These are phyloP conservation scores for Goniozus legneri DNA, from an alignment of 1,140 invertebrate genomes.

Conservation along the genomic window DNA sequence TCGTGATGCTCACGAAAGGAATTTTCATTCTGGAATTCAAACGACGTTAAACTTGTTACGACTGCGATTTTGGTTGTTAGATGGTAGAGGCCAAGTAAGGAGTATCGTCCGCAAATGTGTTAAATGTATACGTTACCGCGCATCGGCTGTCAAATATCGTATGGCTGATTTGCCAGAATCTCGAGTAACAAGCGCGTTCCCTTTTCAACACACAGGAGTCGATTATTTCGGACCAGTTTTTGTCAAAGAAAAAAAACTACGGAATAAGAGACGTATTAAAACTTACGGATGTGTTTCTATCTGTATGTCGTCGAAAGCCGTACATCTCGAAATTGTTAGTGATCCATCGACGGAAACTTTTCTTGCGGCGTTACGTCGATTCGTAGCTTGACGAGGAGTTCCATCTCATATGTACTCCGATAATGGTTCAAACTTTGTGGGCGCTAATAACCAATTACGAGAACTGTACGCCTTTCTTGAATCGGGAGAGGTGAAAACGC, in stretches of 20 bases:
- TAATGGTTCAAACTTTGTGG: constrained; percentile 1
- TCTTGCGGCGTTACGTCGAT: background rate
- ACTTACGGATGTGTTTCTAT: background rate
- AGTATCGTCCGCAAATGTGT: background rate
- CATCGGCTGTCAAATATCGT: background rate
- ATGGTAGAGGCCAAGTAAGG: background rate
- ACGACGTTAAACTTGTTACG: background rate
- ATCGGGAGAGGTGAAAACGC: background rate
- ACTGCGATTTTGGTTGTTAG: background rate
- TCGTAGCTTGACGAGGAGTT: background rate
- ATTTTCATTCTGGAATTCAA: background rate
- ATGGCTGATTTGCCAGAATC: background rate
- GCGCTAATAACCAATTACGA: constrained; percentile 2
- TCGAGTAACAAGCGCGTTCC: background rate
- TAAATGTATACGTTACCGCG: background rate
- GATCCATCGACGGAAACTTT: background rate
- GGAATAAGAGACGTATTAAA: background rate
- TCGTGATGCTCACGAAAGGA: background rate
- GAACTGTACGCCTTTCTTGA: constrained; percentile 1
- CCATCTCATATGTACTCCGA: background rate
- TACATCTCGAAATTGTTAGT: background rate
- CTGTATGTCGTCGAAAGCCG: background rate
- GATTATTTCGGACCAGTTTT: background rate
- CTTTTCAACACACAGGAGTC: background rate
- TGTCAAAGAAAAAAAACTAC: background rate